Evolutionary conservation across 2,797 vertebrate species (phyloP), one percentile per base, ranked within the genome.

Genomic region (Melanogrammus aeglefinus): DNA sequence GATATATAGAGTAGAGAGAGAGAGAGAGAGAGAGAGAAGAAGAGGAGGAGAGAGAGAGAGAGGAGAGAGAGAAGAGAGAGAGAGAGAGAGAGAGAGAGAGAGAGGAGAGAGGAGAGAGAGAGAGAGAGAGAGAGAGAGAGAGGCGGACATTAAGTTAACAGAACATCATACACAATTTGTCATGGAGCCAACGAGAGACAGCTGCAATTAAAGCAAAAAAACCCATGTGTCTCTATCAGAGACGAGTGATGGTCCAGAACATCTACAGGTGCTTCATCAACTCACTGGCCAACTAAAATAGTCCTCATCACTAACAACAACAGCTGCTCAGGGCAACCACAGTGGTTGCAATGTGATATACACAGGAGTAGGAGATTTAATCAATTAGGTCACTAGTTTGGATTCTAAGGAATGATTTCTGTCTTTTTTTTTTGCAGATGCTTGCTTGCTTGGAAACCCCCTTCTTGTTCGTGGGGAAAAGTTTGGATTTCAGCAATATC

Each of bases 331-430:
- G 74, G 57, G 38, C 66, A 74, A 70, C 73, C 76, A 71, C 21
- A 47, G 29, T 66, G 73, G 33, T 36, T 69, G 39, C 73, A 66
- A 77, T 39, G 44, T 33, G 33, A 80, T 71, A 70, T 47, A 12
- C 75, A 71, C 71, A 27, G 21, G 75, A 29, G 57, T 27, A 24
- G 63, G 33, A 39, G 71, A 51, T 74, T 83, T 76, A 84, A 86
- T 77, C 79, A 83, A 86, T 83, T 84, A 86, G 29, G 75, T 14
- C 73, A 79, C 63, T 36, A 73, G 63, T 79, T 83, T 81, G 39
- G 57, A 85, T 83, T 72, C 80, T 21, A 36, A 79, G 79, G 72
- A 80, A 73, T 81, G 38, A 1, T 16, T 77, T 35, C 29, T 57
- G 24, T 14, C n/a, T 77, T 73, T 14, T 47, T 77, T 77, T 73